Evolutionary conservation across 2,113 vertebrate genomes (phyloP).

Genomic region (Cairina moschata): DNA sequence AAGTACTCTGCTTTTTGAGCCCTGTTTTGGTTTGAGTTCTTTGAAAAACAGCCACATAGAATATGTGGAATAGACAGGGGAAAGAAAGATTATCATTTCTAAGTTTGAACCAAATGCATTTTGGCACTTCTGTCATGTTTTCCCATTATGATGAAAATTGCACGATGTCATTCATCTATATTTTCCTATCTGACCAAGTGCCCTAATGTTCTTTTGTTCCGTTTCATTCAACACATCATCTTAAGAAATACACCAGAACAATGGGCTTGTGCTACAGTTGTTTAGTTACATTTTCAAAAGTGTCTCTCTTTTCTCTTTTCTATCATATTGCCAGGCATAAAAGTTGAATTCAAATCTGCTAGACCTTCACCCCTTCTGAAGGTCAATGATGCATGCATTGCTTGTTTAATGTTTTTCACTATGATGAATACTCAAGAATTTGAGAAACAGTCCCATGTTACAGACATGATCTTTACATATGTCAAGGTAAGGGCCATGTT

Average conservation of each 20-base stretch:
- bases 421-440: neutral
- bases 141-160: neutral
- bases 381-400: neutral
- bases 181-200: neutral
- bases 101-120: neutral
- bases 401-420: neutral
- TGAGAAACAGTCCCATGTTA: neutral
- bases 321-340: neutral
- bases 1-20: slow-evolving; percentile 22
- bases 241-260: neutral
- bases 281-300: neutral
- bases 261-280: neutral
- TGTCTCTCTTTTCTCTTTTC: neutral
- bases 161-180: neutral
- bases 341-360: neutral
- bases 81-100: neutral
- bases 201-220: accelerated
- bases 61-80: neutral
- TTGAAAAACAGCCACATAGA: neutral
- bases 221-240: neutral
- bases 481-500: neutral
- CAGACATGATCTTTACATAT: neutral
- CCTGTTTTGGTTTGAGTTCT: slow-evolving; percentile 33
- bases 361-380: neutral
- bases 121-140: neutral